Conservation (phyloP, 2,888 invertebrate species). For the Synanthedon andrenaeformis region DNA sequence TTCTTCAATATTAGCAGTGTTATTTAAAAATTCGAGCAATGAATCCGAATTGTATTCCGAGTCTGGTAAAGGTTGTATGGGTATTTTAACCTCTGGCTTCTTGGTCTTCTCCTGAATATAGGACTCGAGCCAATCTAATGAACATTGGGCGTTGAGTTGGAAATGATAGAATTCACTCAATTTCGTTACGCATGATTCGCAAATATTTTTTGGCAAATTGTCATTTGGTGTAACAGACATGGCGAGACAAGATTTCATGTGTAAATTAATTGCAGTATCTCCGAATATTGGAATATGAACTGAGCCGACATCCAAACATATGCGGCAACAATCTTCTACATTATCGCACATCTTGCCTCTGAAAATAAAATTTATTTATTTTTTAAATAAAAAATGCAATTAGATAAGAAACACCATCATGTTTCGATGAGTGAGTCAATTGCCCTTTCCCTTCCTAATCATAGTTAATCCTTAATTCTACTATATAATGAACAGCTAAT, state of each 20-base stretch:
- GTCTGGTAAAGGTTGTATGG: conserved; percentile 54
- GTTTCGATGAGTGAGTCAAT: neutral
- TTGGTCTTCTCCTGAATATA: conserved; percentile 36
- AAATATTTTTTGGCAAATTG: conserved; percentile 47
- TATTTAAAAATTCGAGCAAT: conserved; percentile 57
- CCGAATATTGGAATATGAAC: conserved; percentile 46
- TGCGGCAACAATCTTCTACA: conserved; percentile 45
- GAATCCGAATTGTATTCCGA: conserved; percentile 64
- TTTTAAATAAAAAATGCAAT: too few relatives aligned
- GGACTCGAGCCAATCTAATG: conserved; percentile 58
- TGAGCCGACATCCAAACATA: conserved; percentile 48
- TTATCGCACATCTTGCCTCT: conserved; percentile 35
- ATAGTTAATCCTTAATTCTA: too few relatives aligned
- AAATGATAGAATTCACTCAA: conserved; percentile 56
- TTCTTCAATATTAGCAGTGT: conserved; percentile 57
- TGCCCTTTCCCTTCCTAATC: neutral
- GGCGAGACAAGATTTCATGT: conserved; percentile 51
- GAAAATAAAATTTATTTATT: too few relatives aligned
- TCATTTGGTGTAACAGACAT: conserved; percentile 38
- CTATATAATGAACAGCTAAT: too few relatives aligned
- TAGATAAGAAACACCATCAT: too few relatives aligned
- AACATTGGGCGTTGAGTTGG: conserved; percentile 54
- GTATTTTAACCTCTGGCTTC: conserved; percentile 38
- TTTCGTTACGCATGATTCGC: conserved; percentile 45
- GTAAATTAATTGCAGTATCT: conserved; percentile 43